Conservation (phyloP, 1,140 invertebrate genomes). For the Glossosoma conforme region DNA sequence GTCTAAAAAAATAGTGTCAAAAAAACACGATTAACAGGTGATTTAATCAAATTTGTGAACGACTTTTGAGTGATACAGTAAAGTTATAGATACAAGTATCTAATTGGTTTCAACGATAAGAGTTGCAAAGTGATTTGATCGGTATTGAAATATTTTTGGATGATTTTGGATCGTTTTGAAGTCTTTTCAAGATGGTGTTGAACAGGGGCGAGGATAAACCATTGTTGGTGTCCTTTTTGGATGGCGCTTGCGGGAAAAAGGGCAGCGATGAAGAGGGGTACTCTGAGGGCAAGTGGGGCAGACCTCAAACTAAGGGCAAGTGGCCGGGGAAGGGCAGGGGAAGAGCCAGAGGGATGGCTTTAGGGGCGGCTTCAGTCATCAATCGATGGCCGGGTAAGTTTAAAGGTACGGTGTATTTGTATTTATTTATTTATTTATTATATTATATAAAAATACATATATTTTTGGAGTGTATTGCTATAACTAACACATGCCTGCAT, state of each 20-base stretch:
- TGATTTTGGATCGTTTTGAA: too few species aligned
- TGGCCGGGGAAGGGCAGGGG: conserved; percentile 6
- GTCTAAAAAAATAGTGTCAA: too few species aligned
- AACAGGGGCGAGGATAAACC: conserved; percentile 19
- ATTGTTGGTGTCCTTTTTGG: conserved; percentile 20
- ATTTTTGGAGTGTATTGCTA: too few species aligned
- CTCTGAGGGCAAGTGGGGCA: conserved; percentile 19
- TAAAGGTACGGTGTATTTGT: neutral
- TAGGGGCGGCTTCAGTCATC: conserved; percentile 22
- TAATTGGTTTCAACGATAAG: too few species aligned
- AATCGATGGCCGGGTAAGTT: conserved; percentile 26
- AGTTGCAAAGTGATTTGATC: too few species aligned
- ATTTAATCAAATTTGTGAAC: too few species aligned
- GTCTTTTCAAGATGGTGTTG: too few species aligned
- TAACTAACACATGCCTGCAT: too few species aligned
- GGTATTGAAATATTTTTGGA: too few species aligned
- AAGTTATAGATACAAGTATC: too few species aligned
- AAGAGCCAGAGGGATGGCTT: conserved; percentile 15
- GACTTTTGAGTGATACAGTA: too few species aligned
- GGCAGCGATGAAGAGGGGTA: conserved; percentile 28
- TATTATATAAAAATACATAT: neutral
- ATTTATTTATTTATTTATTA: neutral
- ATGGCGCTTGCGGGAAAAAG: conserved; percentile 7
- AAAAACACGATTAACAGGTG: too few species aligned
- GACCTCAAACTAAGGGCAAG: conserved; percentile 6